These are phyloP conservation scores for Harpalus rubripes DNA, from an alignment of 2,888 invertebrate species.

Conservation along the genomic window DNA sequence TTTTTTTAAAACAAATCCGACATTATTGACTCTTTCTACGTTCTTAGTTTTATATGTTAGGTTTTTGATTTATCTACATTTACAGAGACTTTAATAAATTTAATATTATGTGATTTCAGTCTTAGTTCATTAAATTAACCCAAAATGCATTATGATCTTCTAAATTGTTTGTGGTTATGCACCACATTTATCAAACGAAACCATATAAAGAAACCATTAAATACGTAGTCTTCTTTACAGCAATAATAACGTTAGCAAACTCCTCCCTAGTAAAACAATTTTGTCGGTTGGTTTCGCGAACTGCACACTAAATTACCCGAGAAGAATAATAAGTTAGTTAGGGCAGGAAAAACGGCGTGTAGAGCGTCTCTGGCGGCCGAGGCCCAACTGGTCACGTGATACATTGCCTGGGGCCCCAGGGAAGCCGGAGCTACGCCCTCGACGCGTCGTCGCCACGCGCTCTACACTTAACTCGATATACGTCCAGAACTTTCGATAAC, in stretches of 20 bases:
- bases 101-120: too few relatives aligned
- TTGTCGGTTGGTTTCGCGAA: slow-evolving; percentile 58
- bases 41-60: too few relatives aligned
- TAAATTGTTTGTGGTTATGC: too few relatives aligned
- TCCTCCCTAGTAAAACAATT: slow-evolving; percentile 52
- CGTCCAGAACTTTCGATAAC: slow-evolving; percentile 56
- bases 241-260: slow-evolving; percentile 18
- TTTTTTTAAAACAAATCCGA: too few relatives aligned
- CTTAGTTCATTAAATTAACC: too few relatives aligned
- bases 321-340: slow-evolving; percentile 64
- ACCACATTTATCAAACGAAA: too few relatives aligned
- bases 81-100: too few relatives aligned
- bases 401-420: slow-evolving; percentile 44
- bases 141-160: too few relatives aligned
- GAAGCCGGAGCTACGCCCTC: neutral
- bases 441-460: neutral
- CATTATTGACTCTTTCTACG: too few relatives aligned
- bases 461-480: slow-evolving; percentile 46
- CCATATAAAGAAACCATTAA: neutral
- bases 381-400: slow-evolving; percentile 50
- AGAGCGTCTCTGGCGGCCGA: slow-evolving; percentile 20
- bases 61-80: too few relatives aligned
- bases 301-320: slow-evolving; percentile 61
- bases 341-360: slow-evolving; percentile 3
- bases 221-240: neutral